phyloP scores from a whole-genome alignment of 2,113 vertebrate genomes.

The Percopsis transmontana region DNA sequence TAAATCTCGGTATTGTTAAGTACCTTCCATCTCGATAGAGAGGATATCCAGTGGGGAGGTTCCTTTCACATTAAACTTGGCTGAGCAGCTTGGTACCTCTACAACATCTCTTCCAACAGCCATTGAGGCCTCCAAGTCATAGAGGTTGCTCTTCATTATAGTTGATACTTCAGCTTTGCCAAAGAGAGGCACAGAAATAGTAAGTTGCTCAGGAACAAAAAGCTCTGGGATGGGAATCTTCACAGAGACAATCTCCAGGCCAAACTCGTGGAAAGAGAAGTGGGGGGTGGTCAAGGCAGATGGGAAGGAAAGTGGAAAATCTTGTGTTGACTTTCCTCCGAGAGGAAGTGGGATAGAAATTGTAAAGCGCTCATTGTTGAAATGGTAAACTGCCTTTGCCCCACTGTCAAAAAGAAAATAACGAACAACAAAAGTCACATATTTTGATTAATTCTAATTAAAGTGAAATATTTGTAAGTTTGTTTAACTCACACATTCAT shows the following conservation, averaged over 20 bases:
- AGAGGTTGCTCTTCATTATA: constrained; percentile 86
- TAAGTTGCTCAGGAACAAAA: constrained; percentile 76
- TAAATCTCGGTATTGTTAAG: background rate
- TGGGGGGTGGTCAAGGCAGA: constrained; percentile 76
- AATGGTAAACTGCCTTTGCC: constrained; percentile 79
- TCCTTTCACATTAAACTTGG: constrained; percentile 78
- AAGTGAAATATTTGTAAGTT: background rate
- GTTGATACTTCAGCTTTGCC: constrained; percentile 83
- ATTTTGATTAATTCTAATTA: background rate
- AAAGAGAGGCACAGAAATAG: constrained; percentile 82
- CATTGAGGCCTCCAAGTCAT: constrained; percentile 84
- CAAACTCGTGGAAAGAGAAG: constrained; percentile 77
- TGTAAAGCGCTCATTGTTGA: constrained; percentile 79
- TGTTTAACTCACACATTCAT: constrained; percentile 81
- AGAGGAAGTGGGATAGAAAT: constrained; percentile 84
- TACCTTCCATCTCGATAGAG: constrained; percentile 86
- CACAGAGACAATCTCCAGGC: constrained; percentile 77
- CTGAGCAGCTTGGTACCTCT: constrained; percentile 64
- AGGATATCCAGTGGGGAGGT: constrained; percentile 82
- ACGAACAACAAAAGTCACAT: constrained; percentile 5
- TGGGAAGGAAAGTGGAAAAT: constrained; percentile 76
- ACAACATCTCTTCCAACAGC: constrained; percentile 79
- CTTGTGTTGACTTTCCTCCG: constrained; percentile 84
- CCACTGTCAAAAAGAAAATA: constrained; percentile 78
- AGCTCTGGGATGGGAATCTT: constrained; percentile 81